Base-by-base conservation (phyloP, 2,888 invertebrate genomes). In the Cephus pygmeus region DNA sequence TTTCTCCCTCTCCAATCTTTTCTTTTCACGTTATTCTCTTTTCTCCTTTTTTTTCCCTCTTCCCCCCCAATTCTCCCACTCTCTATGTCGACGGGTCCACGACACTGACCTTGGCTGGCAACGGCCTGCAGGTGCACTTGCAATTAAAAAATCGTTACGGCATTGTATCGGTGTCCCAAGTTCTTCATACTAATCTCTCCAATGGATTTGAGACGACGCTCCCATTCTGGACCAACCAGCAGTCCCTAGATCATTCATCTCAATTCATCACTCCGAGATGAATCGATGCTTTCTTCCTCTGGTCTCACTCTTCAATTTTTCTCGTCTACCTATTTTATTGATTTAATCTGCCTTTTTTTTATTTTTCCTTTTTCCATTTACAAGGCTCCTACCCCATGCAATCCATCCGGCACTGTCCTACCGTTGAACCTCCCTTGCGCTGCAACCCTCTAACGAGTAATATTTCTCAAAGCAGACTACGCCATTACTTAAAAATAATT, bases 131-230 rank as follows among this genome's bases (percentile, higher is more conserved):
- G 78, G 78, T 78, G 78, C 78, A 78, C 73, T 76, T 76, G 73
- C 69, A 76, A 78, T 78, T 73, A 78, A 78, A 78, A 78, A 78
- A 78, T 78, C 78, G 73, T 78, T 76, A 78, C 76, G 76, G 73
- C 78, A 76, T 76, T 78, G 75, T 78, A 75, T 76, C 75, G 36
- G 76, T 78, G 75, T 73, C 78, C 78, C 76, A 35, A 76, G 9
- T 56, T 56, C 56, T 9, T 56, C 3, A 9, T 23, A 56, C 15
- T 56, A 23, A 56, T 9, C 56, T 23, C 23, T 56, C 23, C 56
- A 56, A 2, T 56, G 56, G 9, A 9, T 15, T 56, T 9, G 23
- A 23, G 56, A 56, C 15, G 56, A 9, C 6, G 9, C 2, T 23
- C 56, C 56, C 56, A 23, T 56, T 23, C 23, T 23, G 56, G 23